Evolutionary conservation across 2,113 vertebrate genomes (phyloP), one percentile per base, ranked within the genome.

Genomic region (Cyanoliseus patagonus): DNA sequence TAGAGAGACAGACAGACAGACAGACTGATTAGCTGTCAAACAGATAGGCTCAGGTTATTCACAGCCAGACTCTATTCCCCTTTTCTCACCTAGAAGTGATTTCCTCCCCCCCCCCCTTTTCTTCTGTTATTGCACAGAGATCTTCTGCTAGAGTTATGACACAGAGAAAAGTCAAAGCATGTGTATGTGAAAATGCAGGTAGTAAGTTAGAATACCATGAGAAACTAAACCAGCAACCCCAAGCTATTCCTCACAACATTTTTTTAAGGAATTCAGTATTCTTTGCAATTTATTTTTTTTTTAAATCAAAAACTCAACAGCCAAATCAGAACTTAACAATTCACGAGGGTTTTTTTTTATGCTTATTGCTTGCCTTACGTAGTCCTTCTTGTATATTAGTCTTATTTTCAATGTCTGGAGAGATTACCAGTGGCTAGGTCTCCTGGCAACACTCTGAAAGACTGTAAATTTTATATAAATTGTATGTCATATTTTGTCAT

Each of bases 381-480:
- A 77, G 9, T 83, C n/a, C 11, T 88, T 19, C 72, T 91, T 42
- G 59, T 59, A 83, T 83, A 83, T 88, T 83, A 93, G 39, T 30
- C n/a, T 51, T 85, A 33, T 90, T 93, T 90, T 75, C 81, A 84
- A 17, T 64, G 30, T 72, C 70, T 90, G 23, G 37, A 72, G 76
- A 86, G 59, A 93, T 83, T 92, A 77, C 53, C 80, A 46, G 72
- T 52, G 51, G 16, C 20, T 83, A 73, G 44, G 82, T 95, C 88
- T 95, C 89, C 72, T 88, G 57, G 47, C 52, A 94, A 85, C 67
- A 85, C 62, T 82, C 31, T 76, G 35, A 78, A 79, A 93, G 62
- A 41, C 49, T 94, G 84, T 55, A 61, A 75, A 83, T 93, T 88
- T 93, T 63, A 46, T 80, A 88, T 83, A 92, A 95, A 94, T 83